Evolutionary conservation across 2,797 vertebrate genomes (phyloP).

Genomic region (Acipenser ruthenus): DNA sequence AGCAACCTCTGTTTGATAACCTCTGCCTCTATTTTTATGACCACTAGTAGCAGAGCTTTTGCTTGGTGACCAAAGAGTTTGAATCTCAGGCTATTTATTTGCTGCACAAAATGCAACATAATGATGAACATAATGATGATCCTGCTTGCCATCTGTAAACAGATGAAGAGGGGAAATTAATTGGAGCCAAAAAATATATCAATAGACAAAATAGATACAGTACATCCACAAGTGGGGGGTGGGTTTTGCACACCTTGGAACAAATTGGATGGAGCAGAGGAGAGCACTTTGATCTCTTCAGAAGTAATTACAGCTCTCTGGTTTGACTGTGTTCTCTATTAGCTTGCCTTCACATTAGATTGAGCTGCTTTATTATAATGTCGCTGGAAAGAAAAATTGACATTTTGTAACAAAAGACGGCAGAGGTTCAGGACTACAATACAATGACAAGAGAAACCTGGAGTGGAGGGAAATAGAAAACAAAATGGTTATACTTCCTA

Average conservation of each 20-base stretch:
- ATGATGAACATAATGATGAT: no score
- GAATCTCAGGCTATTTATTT: no score
- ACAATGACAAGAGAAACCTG: background rate
- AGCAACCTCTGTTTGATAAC: no score
- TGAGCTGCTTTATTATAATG: background rate
- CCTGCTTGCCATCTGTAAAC: no score
- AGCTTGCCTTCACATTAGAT: background rate
- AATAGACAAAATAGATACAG: background rate
- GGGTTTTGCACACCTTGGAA: background rate
- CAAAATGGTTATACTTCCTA: background rate
- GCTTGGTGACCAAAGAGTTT: no score
- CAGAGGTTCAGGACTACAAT: background rate
- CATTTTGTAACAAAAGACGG: background rate
- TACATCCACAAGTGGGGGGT: background rate
- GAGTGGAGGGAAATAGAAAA: background rate
- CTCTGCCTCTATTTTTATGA: no score
- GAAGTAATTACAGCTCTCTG: background rate
- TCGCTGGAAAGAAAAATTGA: background rate
- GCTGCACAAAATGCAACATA: no score
- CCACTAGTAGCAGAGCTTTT: no score
- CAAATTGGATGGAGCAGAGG: background rate
- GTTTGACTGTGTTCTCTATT: background rate
- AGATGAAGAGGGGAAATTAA: background rate
- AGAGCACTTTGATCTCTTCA: slow-evolving; percentile 1
- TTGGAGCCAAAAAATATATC: background rate